Evolutionary conservation across 2,113 vertebrate species (phyloP).

Genomic region (Pterocles burchelli): DNA sequence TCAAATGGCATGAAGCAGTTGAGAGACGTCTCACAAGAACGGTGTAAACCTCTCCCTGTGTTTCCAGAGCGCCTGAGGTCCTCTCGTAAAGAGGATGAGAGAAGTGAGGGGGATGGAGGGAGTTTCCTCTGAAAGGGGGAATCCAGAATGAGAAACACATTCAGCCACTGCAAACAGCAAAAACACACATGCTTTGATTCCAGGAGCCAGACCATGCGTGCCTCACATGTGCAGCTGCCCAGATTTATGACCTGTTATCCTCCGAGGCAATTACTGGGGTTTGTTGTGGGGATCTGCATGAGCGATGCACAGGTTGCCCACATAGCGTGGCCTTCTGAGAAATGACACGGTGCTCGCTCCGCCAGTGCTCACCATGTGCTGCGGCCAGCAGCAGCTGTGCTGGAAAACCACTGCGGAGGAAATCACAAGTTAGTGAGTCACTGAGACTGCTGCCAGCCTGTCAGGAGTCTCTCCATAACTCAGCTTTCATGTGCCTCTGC

Average conservation of each 20-base stretch:
- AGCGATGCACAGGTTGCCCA: slow-evolving; percentile 47
- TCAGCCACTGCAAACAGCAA: slow-evolving; percentile 30
- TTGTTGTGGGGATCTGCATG: slow-evolving; percentile 32
- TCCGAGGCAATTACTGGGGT: slow-evolving; percentile 36
- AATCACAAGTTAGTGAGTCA: slow-evolving; percentile 78
- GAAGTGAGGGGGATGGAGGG: slow-evolving; percentile 35
- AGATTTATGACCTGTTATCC: slow-evolving; percentile 52
- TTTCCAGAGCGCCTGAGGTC: slow-evolving; percentile 25
- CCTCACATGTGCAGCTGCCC: slow-evolving; percentile 34
- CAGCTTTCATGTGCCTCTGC: slow-evolving; percentile 55
- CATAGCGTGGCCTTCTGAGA: slow-evolving; percentile 4
- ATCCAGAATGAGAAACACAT: slow-evolving; percentile 62
- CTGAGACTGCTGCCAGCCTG: slow-evolving; percentile 44
- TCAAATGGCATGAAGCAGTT: background rate
- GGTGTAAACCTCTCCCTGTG: background rate
- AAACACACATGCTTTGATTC: slow-evolving; percentile 51
- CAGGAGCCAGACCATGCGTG: slow-evolving; percentile 49
- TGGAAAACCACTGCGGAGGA: slow-evolving; percentile 60
- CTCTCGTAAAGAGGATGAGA: slow-evolving; percentile 4
- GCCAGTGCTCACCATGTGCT: slow-evolving; percentile 12
- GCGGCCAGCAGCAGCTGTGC: slow-evolving; percentile 32
- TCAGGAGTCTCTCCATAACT: slow-evolving; percentile 53
- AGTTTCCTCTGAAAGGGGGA: slow-evolving; percentile 43
- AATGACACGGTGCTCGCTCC: background rate
- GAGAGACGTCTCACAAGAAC: background rate